Percentiles rank a stretch among this genome's conserved stretches.
These are phyloP conservation scores for Vimba vimba DNA, from an alignment of 2,113 vertebrate genomes.

Conservation along the genomic window DNA sequence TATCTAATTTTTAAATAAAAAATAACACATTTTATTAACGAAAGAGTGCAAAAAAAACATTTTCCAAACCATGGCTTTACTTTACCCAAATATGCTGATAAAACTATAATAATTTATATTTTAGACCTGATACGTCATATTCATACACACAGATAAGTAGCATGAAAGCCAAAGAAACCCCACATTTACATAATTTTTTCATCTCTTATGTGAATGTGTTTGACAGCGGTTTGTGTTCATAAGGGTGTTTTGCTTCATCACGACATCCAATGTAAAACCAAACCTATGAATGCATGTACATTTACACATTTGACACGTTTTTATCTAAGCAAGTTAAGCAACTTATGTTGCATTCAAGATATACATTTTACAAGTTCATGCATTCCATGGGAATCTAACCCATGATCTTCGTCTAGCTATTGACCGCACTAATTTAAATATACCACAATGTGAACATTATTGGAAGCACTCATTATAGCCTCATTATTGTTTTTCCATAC, in stretches of 20 bases:
- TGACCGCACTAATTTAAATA: not conserved
- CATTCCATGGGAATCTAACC: not conserved
- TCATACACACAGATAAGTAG: not conserved
- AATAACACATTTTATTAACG: not conserved
- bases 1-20: no score
- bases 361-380: not conserved
- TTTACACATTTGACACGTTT: not conserved
- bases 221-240: no score
- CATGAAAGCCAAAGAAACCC: not conserved
- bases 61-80: not conserved
- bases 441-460: slow-evolving; percentile 5
- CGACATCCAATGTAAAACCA: no score
- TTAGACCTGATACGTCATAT: not conserved
- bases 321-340: no score
- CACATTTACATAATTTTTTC: not conserved
- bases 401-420: not conserved
- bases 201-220: no score
- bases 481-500: slow-evolving; percentile 6
- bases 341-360: not conserved
- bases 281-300: no score
- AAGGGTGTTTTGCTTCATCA: no score
- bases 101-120: not conserved
- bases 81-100: not conserved
- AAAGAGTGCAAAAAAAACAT: not conserved
- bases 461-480: not conserved